These are phyloP conservation scores for Callosobruchus maculatus DNA, from an alignment of 2,888 invertebrate genomes.

Conservation along the genomic window DNA sequence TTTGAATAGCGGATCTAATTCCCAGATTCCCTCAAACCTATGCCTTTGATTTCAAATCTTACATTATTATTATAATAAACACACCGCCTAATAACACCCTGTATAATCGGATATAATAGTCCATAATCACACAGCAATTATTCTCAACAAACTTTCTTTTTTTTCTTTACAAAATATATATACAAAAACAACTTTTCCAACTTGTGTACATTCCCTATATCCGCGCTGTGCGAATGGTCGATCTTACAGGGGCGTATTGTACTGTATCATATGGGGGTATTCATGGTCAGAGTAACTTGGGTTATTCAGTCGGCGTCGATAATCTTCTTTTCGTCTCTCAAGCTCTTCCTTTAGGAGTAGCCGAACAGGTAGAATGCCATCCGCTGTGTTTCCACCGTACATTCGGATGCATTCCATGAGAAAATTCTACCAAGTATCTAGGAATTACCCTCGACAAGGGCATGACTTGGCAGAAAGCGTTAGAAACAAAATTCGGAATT, in stretches of 20 bases:
- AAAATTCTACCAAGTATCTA: too few relatives aligned
- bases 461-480: too few relatives aligned
- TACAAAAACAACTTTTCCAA: slow-evolving; percentile 10
- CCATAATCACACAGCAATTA: neutral
- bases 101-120: neutral
- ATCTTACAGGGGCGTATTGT: neutral
- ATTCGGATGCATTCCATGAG: too few relatives aligned
- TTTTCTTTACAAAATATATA: neutral
- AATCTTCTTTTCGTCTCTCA: too few relatives aligned
- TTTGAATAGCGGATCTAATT: neutral
- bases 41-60: neutral
- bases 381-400: too few relatives aligned
- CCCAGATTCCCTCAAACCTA: neutral
- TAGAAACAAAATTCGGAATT: too few relatives aligned
- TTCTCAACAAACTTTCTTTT: neutral
- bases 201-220: slow-evolving; percentile 1
- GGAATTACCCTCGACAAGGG: too few relatives aligned
- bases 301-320: too few relatives aligned
- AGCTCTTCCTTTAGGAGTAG: too few relatives aligned
- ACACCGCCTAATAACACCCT: neutral
- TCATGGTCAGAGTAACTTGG: too few relatives aligned
- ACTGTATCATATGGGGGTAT: too few relatives aligned
- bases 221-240: neutral
- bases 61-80: neutral
- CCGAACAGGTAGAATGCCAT: too few relatives aligned